phyloP scores from a whole-genome alignment of 37 sponge, comb jelly and placozoan species.

The Diacarnus erythraeanus region DNA sequence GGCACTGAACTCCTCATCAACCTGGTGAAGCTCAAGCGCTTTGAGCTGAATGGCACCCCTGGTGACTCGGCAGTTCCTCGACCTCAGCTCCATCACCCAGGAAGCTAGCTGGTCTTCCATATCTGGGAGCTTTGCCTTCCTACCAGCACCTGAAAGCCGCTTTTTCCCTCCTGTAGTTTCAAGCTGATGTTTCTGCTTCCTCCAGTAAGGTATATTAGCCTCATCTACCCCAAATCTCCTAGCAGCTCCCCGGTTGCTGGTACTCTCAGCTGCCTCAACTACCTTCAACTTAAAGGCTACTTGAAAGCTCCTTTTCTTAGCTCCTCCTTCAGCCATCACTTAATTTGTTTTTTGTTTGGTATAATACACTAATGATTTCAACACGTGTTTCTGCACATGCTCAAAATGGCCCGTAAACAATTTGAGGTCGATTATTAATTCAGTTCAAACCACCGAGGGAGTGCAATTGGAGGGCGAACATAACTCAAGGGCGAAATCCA shows the following conservation, averaged over 20 bases:
- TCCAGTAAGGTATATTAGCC: slow-evolving; percentile 28
- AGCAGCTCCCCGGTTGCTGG: neutral
- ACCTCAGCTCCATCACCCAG: slow-evolving; percentile 10
- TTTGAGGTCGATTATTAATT: too few species aligned
- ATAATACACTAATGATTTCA: too few species aligned
- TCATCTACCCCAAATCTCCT: slow-evolving; percentile 21
- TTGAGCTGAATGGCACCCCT: slow-evolving; percentile 15
- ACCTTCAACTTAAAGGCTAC: slow-evolving; percentile 17
- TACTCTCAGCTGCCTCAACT: slow-evolving; percentile 11
- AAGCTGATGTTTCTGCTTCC: slow-evolving; percentile 12
- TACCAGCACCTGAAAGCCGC: slow-evolving; percentile 11
- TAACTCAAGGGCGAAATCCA: neutral
- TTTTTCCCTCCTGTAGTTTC: neutral
- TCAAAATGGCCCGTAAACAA: too few species aligned
- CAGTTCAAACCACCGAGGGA: neutral
- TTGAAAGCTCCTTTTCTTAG: neutral
- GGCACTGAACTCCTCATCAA: slow-evolving; percentile 1
- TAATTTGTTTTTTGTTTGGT: too few species aligned
- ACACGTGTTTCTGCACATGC: too few species aligned
- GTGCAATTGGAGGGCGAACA: too few species aligned
- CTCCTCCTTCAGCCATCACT: too few species aligned
- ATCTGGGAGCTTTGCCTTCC: slow-evolving; percentile 20
- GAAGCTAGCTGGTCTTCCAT: slow-evolving; percentile 24
- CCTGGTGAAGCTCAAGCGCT: neutral
- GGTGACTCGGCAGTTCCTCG: slow-evolving; percentile 7